Evolutionary conservation across 2,113 vertebrate species (phyloP).

Genomic region (Lipophrys pholis): DNA sequence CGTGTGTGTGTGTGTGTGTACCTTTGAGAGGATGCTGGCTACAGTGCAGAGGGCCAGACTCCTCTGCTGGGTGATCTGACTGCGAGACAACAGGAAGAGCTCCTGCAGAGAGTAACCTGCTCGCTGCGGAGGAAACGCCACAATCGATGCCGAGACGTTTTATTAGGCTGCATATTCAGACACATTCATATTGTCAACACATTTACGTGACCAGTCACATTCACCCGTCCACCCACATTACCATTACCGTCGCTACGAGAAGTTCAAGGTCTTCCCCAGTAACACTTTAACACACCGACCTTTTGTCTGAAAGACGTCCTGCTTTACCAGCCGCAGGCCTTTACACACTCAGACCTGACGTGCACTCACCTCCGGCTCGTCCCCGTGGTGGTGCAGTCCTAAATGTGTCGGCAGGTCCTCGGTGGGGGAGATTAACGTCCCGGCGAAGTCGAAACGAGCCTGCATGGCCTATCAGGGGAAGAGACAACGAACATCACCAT

Average conservation of each 20-base stretch:
- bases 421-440: conserved; percentile 88
- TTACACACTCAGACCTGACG: too few species aligned
- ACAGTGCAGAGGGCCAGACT: conserved; percentile 90
- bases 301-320: too few species aligned
- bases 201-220: too few species aligned
- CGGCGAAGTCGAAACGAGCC: conserved; percentile 93
- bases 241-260: too few species aligned
- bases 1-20: conserved; percentile 54
- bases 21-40: conserved; percentile 90
- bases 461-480: conserved; percentile 89
- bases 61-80: conserved; percentile 94
- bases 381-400: conserved; percentile 97
- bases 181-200: too few species aligned
- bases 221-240: too few species aligned
- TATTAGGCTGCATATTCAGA: too few species aligned
- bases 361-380: conserved; percentile 92
- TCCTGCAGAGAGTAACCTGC: conserved; percentile 98
- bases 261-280: too few species aligned
- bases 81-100: conserved; percentile 94
- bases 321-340: too few species aligned
- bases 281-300: too few species aligned
- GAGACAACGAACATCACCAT: conserved; percentile 44
- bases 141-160: too few species aligned
- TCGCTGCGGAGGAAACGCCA: conserved; percentile 78
- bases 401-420: conserved; percentile 93